Evolutionary conservation across 2,113 vertebrate species (phyloP).

Genomic region (Cinclus cinclus): DNA sequence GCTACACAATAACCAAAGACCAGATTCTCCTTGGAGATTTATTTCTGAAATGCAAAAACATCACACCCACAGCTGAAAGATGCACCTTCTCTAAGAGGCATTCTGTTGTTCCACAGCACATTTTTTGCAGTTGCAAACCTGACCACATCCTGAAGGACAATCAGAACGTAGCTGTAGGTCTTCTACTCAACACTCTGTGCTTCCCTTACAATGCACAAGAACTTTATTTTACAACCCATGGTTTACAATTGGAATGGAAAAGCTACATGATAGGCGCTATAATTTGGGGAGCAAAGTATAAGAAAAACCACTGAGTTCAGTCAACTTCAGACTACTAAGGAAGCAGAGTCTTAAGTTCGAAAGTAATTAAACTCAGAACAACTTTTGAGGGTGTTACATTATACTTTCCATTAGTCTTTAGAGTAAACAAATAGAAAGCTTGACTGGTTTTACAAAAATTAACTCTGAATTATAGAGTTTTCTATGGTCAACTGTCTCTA

Average conservation of each 20-base stretch:
- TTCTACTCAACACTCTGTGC: background rate
- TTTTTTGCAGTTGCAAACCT: background rate
- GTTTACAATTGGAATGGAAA: background rate
- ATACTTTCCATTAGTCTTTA: background rate
- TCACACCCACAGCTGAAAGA: background rate
- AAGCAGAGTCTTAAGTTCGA: background rate
- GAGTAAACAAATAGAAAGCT: background rate
- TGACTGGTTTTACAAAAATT: background rate
- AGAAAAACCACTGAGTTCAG: background rate
- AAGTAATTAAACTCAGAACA: background rate
- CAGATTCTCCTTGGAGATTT: background rate
- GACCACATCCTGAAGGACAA: background rate
- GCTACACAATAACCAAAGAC: background rate
- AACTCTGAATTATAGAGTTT: background rate
- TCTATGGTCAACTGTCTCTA: background rate
- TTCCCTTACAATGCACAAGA: background rate
- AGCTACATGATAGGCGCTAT: background rate
- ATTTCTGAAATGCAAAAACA: background rate
- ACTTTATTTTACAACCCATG: background rate
- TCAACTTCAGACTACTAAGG: background rate
- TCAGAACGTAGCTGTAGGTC: accelerated
- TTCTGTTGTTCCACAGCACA: background rate
- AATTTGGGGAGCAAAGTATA: background rate
- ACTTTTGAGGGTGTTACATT: background rate
- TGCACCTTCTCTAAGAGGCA: background rate